phyloP scores from a whole-genome alignment of 2,888 invertebrate species.

The Drosophila kokeensis region DNA sequence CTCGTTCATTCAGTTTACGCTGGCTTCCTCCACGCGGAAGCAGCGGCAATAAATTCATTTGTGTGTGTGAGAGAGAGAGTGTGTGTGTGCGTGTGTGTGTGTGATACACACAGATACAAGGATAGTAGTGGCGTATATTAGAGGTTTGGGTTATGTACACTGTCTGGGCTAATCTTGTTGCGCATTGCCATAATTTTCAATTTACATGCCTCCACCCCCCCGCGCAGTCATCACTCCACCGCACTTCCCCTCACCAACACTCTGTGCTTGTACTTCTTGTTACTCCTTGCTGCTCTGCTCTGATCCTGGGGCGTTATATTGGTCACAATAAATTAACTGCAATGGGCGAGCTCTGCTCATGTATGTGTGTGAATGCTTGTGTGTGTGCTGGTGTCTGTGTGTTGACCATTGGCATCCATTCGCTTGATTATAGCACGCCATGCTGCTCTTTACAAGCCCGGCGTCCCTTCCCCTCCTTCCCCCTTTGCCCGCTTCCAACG shows the following conservation, averaged over 20 bases:
- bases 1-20: slow-evolving; percentile 66
- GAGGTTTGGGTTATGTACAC: slow-evolving; percentile 30
- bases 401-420: slow-evolving; percentile 55
- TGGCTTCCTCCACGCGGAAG: slow-evolving; percentile 40
- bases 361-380: slow-evolving; percentile 16
- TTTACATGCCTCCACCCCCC: slow-evolving; percentile 66
- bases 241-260: not conserved
- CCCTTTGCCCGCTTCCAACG: not conserved
- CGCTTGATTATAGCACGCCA: slow-evolving; percentile 67
- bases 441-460: slow-evolving; percentile 9
- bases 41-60: slow-evolving; percentile 71
- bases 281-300: slow-evolving; percentile 23
- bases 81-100: not conserved
- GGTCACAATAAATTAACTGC: slow-evolving; percentile 67
- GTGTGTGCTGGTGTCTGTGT: slow-evolving; percentile 17
- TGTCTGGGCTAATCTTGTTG: slow-evolving; percentile 75
- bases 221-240: not conserved
- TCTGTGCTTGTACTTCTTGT: slow-evolving; percentile 3
- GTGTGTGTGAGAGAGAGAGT: slow-evolving; percentile 1
- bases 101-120: not conserved
- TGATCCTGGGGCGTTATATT: slow-evolving; percentile 36
- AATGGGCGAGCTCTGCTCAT: slow-evolving; percentile 43
- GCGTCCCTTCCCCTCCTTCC: not conserved
- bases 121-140: slow-evolving; percentile 3
- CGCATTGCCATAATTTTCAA: slow-evolving; percentile 80